Evolutionary conservation across 2,888 invertebrate genomes (phyloP).

Genomic region (Anodontia alba): DNA sequence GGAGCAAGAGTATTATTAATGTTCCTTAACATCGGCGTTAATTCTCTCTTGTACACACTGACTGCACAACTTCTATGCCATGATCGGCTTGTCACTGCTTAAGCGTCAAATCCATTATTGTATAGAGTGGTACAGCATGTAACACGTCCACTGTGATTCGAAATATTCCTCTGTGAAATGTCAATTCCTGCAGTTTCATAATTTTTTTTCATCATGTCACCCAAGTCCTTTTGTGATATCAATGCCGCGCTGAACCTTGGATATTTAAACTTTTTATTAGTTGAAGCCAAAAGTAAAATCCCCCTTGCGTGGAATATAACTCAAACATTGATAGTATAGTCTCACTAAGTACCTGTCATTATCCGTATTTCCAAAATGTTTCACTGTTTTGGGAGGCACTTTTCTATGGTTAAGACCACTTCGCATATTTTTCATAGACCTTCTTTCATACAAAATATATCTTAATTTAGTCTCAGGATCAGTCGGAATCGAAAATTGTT

Average conservation of each 20-base stretch:
- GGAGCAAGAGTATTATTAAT: constrained; percentile 11
- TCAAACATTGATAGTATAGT: neutral
- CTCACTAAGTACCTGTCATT: neutral
- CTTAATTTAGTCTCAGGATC: neutral
- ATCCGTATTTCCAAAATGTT: neutral
- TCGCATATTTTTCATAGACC: constrained; percentile 26
- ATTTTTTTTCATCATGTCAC: neutral
- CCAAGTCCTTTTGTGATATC: neutral
- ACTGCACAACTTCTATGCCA: constrained; percentile 21
- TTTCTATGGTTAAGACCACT: constrained; percentile 36
- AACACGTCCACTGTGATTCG: constrained; percentile 24
- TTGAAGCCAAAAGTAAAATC: neutral
- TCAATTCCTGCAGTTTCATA: neutral
- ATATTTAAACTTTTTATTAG: neutral
- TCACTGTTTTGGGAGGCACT: constrained; percentile 18
- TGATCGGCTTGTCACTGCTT: constrained; percentile 9
- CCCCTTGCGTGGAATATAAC: neutral
- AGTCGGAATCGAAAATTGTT: neutral
- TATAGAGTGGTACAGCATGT: constrained; percentile 29
- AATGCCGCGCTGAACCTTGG: neutral
- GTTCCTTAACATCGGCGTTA: neutral
- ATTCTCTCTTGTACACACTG: constrained; percentile 3
- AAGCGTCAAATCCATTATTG: constrained; percentile 13
- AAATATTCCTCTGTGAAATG: neutral
- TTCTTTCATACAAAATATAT: neutral